A percentile compares a stretch with the other conserved stretches of the same genome.
Evolutionary conservation across 2,888 invertebrate species (phyloP).

Genomic region (Oeneis ivallda): DNA sequence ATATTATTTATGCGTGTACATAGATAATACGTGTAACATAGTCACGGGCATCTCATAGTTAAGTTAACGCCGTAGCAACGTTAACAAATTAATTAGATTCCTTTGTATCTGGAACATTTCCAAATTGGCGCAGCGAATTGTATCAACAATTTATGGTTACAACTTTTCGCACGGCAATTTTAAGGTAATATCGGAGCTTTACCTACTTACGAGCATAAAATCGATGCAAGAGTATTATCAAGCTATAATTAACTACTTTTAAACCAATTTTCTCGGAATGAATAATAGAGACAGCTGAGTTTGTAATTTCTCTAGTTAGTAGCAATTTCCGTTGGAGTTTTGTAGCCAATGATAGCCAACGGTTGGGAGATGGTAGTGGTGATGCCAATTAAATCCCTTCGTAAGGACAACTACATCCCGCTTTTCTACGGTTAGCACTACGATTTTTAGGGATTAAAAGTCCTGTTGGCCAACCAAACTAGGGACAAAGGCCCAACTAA

Average conservation of each 20-base stretch:
- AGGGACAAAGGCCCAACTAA: too few relatives aligned
- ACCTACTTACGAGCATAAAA: neutral
- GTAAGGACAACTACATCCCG: too few relatives aligned
- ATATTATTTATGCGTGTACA: neutral
- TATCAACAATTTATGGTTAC: conserved; percentile 34
- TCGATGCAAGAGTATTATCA: neutral
- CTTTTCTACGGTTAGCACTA: too few relatives aligned
- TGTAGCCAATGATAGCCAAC: too few relatives aligned
- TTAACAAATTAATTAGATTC: conserved; percentile 38
- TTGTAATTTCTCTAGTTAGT: too few relatives aligned
- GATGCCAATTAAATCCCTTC: too few relatives aligned
- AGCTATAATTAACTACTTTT: neutral
- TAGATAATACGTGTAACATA: neutral
- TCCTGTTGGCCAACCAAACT: too few relatives aligned
- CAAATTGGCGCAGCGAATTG: conserved; percentile 37
- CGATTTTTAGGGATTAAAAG: too few relatives aligned
- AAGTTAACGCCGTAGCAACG: conserved; percentile 14
- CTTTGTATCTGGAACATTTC: conserved; percentile 36
- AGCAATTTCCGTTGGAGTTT: too few relatives aligned
- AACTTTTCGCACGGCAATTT: conserved; percentile 15
- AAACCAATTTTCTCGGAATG: too few relatives aligned
- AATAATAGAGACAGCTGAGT: too few relatives aligned
- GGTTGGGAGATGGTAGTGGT: too few relatives aligned
- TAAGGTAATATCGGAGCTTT: conserved; percentile 15
- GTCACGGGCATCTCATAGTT: neutral